These are phyloP conservation scores for Isurus oxyrinchus DNA, from an alignment of 2,113 vertebrate species.

Conservation along the genomic window DNA sequence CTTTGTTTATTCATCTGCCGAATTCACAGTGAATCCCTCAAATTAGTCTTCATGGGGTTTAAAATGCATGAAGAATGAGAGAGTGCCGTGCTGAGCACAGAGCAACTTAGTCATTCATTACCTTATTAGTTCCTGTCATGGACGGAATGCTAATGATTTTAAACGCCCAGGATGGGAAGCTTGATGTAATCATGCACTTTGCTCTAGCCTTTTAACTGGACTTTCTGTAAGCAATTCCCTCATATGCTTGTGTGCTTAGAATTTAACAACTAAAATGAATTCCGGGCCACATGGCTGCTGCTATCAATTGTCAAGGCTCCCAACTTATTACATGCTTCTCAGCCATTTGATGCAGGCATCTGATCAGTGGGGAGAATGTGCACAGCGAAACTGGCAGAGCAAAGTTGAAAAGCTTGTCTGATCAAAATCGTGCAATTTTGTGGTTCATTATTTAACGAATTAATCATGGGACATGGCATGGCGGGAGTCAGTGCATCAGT, in stretches of 20 bases:
- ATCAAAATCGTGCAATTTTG: neutral
- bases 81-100: neutral
- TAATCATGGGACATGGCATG: neutral
- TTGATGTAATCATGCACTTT: neutral
- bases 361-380: neutral
- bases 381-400: neutral
- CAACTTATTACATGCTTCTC: neutral
- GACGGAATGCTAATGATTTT: neutral
- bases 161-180: neutral
- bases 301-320: neutral
- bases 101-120: neutral
- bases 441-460: neutral
- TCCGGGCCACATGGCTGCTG: neutral
- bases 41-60: neutral
- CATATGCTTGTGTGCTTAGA: neutral
- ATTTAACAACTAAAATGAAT: neutral
- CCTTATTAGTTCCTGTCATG: slow-evolving; percentile 6
- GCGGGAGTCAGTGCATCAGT: neutral
- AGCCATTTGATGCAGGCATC: neutral
- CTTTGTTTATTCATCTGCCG: neutral
- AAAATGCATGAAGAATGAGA: slow-evolving; percentile 9
- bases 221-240: neutral
- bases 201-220: neutral
- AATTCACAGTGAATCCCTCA: neutral
- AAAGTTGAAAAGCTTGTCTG: neutral